Conservation (phyloP, 2,888 invertebrate species). For the Idaea biselata region DNA sequence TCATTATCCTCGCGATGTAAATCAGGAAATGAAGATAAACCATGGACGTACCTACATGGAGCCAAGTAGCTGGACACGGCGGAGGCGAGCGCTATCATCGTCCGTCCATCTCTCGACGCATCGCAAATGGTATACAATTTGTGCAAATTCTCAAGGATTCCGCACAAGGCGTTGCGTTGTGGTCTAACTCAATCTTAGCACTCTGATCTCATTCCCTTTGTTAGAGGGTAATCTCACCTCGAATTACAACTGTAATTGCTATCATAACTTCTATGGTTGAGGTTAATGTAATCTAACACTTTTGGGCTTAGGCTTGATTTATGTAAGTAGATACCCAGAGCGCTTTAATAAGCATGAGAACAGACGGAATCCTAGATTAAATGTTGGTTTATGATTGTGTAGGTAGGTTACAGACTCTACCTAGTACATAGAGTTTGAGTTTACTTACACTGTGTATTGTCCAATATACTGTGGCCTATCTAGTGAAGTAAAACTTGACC, state of each 20-base stretch:
- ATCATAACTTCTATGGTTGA: conserved; percentile 35
- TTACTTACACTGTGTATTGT: not conserved
- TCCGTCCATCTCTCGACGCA: not conserved
- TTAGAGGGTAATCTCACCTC: conserved; percentile 48
- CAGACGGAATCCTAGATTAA: not conserved
- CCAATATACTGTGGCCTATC: not conserved
- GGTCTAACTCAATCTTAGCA: conserved; percentile 30
- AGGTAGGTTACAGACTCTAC: too few species aligned
- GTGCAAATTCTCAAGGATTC: conserved; percentile 40
- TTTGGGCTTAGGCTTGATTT: not conserved
- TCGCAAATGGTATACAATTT: conserved; percentile 24
- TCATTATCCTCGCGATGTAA: not conserved
- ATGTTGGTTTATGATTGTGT: not conserved
- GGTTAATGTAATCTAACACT: conserved; percentile 30
- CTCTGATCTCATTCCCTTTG: conserved; percentile 55
- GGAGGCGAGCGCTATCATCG: not conserved
- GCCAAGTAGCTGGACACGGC: not conserved
- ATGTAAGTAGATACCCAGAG: not conserved
- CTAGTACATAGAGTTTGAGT: not conserved
- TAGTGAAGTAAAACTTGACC: not conserved
- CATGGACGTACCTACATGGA: not conserved
- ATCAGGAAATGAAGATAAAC: not conserved
- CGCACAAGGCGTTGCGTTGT: conserved; percentile 55
- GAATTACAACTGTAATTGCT: conserved; percentile 44
- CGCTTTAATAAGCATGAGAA: not conserved